Conservation (phyloP, 2,113 vertebrate genomes). For the Dolichallabes microphthalmus region DNA sequence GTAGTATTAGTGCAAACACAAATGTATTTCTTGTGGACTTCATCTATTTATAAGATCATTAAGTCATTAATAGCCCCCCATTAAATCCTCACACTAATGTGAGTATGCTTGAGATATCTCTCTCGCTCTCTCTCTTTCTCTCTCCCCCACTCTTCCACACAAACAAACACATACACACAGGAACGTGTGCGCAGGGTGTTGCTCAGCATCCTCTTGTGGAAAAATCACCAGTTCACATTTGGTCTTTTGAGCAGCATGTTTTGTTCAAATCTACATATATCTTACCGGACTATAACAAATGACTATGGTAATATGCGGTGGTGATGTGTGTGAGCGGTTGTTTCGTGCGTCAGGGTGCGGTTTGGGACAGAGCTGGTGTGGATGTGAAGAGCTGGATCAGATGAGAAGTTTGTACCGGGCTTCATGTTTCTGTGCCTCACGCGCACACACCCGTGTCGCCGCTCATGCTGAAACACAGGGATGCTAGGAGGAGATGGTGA, state of each 20-base stretch:
- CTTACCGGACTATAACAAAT: background rate
- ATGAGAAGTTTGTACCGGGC: constrained; percentile 41
- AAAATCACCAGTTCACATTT: background rate
- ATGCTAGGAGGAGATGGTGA: constrained; percentile 61
- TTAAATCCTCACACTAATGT: background rate
- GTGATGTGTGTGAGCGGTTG: background rate
- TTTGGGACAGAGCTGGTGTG: constrained; percentile 6
- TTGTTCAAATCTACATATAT: background rate
- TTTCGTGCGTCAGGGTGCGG: background rate
- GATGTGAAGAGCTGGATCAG: background rate
- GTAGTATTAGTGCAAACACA: background rate
- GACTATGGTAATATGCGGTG: background rate
- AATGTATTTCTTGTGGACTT: background rate
- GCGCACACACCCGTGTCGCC: background rate
- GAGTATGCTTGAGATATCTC: no score
- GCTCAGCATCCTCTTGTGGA: constrained; percentile 11
- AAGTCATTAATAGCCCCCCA: background rate
- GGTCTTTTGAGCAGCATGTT: background rate
- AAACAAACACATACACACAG: background rate
- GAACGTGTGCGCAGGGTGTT: background rate
- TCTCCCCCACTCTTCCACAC: background rate
- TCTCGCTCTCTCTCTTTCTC: background rate
- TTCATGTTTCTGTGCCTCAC: constrained; percentile 8
- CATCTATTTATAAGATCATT: background rate
- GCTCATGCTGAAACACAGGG: constrained; percentile 10